Evolutionary conservation across 2,888 invertebrate species (phyloP).

Genomic region (Spatulosminthurus flaviceps): DNA sequence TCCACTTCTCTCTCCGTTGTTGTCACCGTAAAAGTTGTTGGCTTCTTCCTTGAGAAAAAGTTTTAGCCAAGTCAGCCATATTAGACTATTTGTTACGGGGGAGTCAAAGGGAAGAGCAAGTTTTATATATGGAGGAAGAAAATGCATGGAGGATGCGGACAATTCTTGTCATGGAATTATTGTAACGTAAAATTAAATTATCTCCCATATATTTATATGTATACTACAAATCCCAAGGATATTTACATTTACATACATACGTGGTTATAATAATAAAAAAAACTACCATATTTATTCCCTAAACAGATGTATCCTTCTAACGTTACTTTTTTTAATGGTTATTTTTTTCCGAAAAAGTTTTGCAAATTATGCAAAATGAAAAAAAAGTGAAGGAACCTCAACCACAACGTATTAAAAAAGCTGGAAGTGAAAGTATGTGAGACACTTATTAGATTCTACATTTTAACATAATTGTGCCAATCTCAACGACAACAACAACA

Average conservation of each 20-base stretch:
- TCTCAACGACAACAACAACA: too few species aligned
- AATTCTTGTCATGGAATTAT: slow-evolving; percentile 21
- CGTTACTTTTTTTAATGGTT: too few species aligned
- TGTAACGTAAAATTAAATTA: slow-evolving; percentile 20
- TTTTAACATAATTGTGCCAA: too few species aligned
- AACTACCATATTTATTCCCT: too few species aligned
- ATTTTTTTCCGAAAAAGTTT: too few species aligned
- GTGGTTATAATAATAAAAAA: background rate
- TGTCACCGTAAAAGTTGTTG: slow-evolving; percentile 2
- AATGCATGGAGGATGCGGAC: slow-evolving; percentile 12
- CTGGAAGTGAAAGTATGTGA: too few species aligned
- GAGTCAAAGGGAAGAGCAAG: slow-evolving; percentile 40
- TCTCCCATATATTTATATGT: too few species aligned
- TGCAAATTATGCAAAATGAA: too few species aligned
- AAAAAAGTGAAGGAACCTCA: too few species aligned
- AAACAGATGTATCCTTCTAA: too few species aligned
- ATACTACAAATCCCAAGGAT: background rate
- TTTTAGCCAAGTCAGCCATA: slow-evolving; percentile 26
- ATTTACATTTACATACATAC: background rate
- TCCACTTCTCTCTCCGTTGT: slow-evolving; percentile 12
- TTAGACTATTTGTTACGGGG: background rate
- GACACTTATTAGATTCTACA: too few species aligned
- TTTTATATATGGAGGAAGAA: slow-evolving; percentile 23
- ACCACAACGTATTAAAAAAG: too few species aligned
- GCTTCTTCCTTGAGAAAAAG: slow-evolving; percentile 7